Evolutionary conservation across 2,797 vertebrate genomes (phyloP).

Genomic region (Xiphorhynchus erythropygius): DNA sequence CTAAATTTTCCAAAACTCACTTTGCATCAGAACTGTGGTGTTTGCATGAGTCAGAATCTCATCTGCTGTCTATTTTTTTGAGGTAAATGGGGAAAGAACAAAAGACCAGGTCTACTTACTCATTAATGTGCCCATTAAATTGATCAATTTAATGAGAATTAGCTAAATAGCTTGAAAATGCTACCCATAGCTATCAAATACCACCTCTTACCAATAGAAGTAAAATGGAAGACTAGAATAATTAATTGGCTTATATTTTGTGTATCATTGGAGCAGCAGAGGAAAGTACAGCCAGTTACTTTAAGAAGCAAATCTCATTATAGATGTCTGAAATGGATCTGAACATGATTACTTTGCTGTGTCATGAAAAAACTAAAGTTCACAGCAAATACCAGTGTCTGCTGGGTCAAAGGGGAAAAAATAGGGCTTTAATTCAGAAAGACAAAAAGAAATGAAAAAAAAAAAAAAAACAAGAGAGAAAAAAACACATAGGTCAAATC

Average conservation of each 20-base stretch:
- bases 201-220: background rate
- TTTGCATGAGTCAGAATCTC: background rate
- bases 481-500: background rate
- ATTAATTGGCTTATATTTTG: background rate
- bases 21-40: background rate
- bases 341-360: background rate
- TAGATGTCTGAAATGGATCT: background rate
- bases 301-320: background rate
- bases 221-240: background rate
- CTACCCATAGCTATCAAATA: background rate
- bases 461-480: background rate
- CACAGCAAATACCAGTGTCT: background rate
- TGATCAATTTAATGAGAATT: fast-evolving
- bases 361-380: background rate
- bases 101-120: background rate
- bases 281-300: background rate
- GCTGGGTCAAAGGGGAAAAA: background rate
- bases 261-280: background rate
- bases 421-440: background rate
- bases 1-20: background rate
- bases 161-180: background rate
- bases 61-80: background rate
- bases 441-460: background rate
- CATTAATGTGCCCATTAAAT: background rate
- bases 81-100: background rate